Evolutionary conservation across 2,888 invertebrate species (phyloP).

Genomic region (Pandemis corylana): DNA sequence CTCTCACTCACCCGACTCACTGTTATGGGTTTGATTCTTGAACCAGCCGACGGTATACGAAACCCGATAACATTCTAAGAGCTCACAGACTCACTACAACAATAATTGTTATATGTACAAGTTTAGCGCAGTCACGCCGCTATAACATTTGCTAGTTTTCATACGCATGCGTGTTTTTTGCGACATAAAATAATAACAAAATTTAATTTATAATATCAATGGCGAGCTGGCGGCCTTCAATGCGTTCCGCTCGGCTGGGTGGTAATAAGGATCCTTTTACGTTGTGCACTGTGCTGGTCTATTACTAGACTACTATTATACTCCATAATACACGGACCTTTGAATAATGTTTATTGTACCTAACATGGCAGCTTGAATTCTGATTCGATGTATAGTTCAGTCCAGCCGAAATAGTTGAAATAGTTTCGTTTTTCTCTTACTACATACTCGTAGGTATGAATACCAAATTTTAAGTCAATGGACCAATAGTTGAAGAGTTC

Average conservation of each 20-base stretch:
- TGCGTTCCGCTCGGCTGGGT: constrained; percentile 12
- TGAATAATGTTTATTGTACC: background rate
- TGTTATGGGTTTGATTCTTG: too few species aligned
- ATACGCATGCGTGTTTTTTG: background rate
- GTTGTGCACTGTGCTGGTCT: background rate
- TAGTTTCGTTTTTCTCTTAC: too few species aligned
- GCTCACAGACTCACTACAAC: too few species aligned
- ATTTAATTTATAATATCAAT: constrained; percentile 21
- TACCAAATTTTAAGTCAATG: too few species aligned
- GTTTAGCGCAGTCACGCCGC: background rate
- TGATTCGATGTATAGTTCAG: too few species aligned
- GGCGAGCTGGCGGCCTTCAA: constrained; percentile 9
- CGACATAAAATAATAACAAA: constrained; percentile 1
- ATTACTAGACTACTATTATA: constrained; percentile 3
- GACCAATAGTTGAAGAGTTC: too few species aligned
- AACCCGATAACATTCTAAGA: too few species aligned
- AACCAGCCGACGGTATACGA: too few species aligned
- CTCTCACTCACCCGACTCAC: too few species aligned
- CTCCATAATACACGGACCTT: background rate
- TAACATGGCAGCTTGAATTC: background rate
- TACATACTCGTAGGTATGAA: too few species aligned
- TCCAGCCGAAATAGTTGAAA: too few species aligned
- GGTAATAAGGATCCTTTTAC: constrained; percentile 15
- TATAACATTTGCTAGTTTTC: background rate
- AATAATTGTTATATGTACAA: too few species aligned